Evolutionary conservation across 2,888 invertebrate genomes (phyloP).

Genomic region (Drosophila heteroneura): DNA sequence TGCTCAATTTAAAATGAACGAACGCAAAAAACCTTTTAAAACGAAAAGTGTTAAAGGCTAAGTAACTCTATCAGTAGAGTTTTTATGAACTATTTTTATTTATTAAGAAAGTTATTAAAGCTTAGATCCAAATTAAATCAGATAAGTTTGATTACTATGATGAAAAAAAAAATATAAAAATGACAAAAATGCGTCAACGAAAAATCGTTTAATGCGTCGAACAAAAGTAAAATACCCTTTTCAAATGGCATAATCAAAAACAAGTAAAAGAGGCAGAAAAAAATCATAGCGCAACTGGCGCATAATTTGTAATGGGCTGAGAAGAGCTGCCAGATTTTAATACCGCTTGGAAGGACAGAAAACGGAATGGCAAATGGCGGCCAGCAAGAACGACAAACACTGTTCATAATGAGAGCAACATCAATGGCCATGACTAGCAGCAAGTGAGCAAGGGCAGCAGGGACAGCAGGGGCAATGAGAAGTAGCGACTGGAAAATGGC

Average conservation of each 20-base stretch:
- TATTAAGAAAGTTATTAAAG: background rate
- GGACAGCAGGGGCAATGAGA: background rate
- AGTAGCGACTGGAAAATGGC: constrained; percentile 1
- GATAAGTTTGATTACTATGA: background rate
- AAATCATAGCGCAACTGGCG: constrained; percentile 14
- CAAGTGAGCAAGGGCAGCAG: background rate
- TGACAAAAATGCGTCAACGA: background rate
- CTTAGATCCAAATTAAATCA: background rate
- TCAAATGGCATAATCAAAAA: background rate
- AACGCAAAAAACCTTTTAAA: background rate
- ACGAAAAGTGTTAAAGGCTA: background rate
- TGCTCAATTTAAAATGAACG: constrained; percentile 8
- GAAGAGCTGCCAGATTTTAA: constrained; percentile 50
- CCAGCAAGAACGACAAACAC: constrained; percentile 32
- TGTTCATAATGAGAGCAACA: constrained; percentile 52
- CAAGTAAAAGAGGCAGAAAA: constrained; percentile 6
- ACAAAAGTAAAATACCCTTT: constrained; percentile 1
- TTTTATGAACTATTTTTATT: background rate
- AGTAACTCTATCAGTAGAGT: background rate
- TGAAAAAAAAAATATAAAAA: background rate
- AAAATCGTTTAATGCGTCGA: background rate
- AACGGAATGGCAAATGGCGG: constrained; percentile 60
- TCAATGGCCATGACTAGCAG: constrained; percentile 52
- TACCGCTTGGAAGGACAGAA: constrained; percentile 55
- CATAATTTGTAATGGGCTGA: constrained; percentile 41